A percentile compares a stretch with the other conserved stretches of the same genome.
These are phyloP conservation scores for Girardia tigrina DNA, from an alignment of 2,888 invertebrate species.

Conservation along the genomic window DNA sequence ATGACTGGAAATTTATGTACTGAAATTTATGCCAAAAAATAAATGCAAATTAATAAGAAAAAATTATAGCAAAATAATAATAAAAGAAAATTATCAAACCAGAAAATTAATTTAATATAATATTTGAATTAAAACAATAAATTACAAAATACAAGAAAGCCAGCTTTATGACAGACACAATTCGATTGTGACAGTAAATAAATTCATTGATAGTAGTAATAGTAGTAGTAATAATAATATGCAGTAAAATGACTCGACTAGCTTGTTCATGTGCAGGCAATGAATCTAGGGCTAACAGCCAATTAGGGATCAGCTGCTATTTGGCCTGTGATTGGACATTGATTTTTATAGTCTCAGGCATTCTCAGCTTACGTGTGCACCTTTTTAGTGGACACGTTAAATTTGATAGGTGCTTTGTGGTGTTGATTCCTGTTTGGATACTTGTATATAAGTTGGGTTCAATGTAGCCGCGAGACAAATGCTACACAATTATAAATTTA, in stretches of 20 bases:
- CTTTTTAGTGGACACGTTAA: conserved; percentile 23
- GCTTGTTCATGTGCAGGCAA: conserved; percentile 23
- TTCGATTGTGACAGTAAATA: background rate
- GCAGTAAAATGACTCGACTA: conserved; percentile 11
- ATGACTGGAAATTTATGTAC: too few species aligned
- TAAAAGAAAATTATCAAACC: background rate
- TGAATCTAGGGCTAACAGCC: conserved; percentile 17
- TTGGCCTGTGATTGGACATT: conserved; percentile 20
- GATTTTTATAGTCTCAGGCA: conserved; percentile 18
- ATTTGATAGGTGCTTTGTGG: conserved; percentile 23
- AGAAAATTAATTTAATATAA: background rate
- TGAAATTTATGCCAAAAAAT: background rate
- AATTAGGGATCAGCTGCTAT: conserved; percentile 11
- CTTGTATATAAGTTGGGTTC: conserved; percentile 17
- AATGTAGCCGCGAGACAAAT: background rate
- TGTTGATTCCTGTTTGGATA: conserved; percentile 23
- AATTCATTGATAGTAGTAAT: background rate
- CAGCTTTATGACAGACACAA: background rate
- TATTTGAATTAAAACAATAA: background rate
- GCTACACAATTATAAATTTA: conserved; percentile 7
- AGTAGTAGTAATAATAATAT: background rate
- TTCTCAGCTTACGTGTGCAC: conserved; percentile 23
- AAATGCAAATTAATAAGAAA: background rate
- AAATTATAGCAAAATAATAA: background rate
- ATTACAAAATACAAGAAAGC: background rate